These are phyloP conservation scores for Rhizomys pruinosus DNA, from an alignment of 2,113 vertebrate genomes.

Conservation along the genomic window DNA sequence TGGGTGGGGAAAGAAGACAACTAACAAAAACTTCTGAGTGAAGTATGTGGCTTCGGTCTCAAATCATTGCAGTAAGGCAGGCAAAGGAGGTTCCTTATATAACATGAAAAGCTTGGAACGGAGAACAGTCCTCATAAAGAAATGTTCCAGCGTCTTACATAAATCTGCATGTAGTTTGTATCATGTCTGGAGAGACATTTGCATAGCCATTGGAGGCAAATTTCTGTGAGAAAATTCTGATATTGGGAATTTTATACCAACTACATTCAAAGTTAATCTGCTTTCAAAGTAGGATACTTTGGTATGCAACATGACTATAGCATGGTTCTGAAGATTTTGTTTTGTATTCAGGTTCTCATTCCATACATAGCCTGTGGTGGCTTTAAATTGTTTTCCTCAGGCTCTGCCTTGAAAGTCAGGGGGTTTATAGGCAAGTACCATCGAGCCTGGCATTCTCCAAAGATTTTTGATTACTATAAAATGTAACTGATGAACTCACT, in stretches of 20 bases:
- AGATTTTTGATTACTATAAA: constrained; percentile 19
- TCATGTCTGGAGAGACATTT: not conserved
- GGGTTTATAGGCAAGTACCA: not conserved
- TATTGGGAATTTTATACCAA: not conserved
- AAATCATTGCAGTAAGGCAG: constrained; percentile 59
- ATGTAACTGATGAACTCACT: not conserved
- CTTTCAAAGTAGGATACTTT: constrained; percentile 24
- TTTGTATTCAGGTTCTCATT: not conserved
- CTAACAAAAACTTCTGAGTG: constrained; percentile 79
- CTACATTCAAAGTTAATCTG: not conserved
- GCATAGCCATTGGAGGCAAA: not conserved
- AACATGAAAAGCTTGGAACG: constrained; percentile 61
- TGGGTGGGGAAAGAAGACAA: constrained; percentile 78
- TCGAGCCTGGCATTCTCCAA: not conserved
- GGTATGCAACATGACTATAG: not conserved
- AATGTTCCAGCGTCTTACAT: constrained; percentile 34
- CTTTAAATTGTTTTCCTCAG: not conserved
- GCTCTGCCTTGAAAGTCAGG: not conserved
- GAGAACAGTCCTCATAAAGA: constrained; percentile 38
- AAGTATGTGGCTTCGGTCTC: constrained; percentile 73
- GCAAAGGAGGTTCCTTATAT: constrained; percentile 61
- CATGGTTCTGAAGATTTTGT: not conserved
- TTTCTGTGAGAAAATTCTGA: constrained; percentile 27
- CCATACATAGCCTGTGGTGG: not conserved
- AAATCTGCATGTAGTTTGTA: constrained; percentile 28